Base-by-base conservation (phyloP, 2,113 vertebrate species). In the Lates calcarifer region DNA sequence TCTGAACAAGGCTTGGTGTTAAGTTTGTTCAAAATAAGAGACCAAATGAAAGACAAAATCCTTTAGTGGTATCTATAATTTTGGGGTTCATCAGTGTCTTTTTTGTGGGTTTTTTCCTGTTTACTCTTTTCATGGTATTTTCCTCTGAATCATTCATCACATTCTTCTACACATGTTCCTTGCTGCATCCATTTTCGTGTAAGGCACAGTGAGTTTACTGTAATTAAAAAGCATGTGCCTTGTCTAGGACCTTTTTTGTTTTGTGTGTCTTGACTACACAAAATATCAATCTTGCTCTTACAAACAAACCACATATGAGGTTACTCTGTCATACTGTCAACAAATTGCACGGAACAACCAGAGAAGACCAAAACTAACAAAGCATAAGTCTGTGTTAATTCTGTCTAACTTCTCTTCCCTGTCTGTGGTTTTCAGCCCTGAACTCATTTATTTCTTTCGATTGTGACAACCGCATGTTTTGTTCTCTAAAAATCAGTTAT, bases 151-250 rank as follows among this genome's bases (percentile, higher is more conserved):
- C n/a, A n/a, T n/a, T 33, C 31, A 43, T 47, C 6, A 47, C 28
- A 39, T 41, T n/a, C 61, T 15, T 57, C 26, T 41, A n/a, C 9
- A 18, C 20, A 43, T 24, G 13, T 26, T 26, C 37, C 22, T 11
- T 71, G 8, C 20, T 43, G 26, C 24, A 18, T 43, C n/a, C 37
- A 28, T 29, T 70, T 15, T 26, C 1, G 11, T 56, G 8, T 26
- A 2, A 33, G 5, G 20, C 35, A 51, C 33, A 55, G 13, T 29
- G 35, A 37, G 13, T 39, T 33, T 7, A n/a, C 28, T 56, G 28
- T 71, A 71, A 71, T 79, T 62, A 63, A 56, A 63, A 62, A 57
- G 45, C 33, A 28, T n/a, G 20, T 45, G 39, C 28, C 3, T n/a
- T 22, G 18, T 4, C 20, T 53, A 11, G 35, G 7, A 64, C 37